Base-by-base conservation (phyloP, 2,113 vertebrate genomes). In the Campylomormyrus numenius region DNA sequence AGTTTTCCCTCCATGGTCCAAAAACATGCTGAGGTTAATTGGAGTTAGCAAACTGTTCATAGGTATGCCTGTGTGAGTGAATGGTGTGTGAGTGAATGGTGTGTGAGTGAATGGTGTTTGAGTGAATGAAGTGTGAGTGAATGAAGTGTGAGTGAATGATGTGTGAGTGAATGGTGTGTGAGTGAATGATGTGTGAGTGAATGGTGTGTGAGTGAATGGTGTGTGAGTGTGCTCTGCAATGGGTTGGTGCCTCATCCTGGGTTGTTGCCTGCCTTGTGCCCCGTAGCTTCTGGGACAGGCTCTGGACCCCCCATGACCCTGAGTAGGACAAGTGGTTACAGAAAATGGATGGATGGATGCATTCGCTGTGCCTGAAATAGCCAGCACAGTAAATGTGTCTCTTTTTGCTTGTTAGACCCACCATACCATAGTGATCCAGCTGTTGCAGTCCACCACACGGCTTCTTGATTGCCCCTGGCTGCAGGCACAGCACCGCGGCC, bases 401-500 rank as follows among this genome's bases (percentile, higher is more conserved):
- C 6, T 90, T 5, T 85, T 87, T 56, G 70, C 88, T 50, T 5
- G 10, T 88, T 95, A 99, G 98, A 97, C 97, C 46, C 98, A 99
- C 62, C 96, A 99, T 95, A 97, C 97, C 56, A 98, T 98, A 1
- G 95, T 98, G 53, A 97, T 96, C 1, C 98, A 98, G 94, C 96
- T 99, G 89, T 95, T 99, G 0, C 98, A 98, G 94, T 98, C 98
- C 5, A 97, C 96, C n/a, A 95, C 92, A 56, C 93, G 98, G n/a
- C 96, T 99, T 90, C 92, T 99, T 56, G 98, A 99, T 92, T 98
- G 97, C 31, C 95, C 97, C 0, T 99, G 98, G 98, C 94, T 99
- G 92, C 98, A 98, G 95, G 97, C 97, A 94, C 97, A 97, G 92
- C 97, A 99, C 92, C 96, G 96, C 91, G 95, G 92, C 74, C 96